Percentiles rank a stretch among this genome's conserved stretches.
These are phyloP conservation scores for Liposcelis brunnea DNA, from an alignment of 2,888 invertebrate species.

Conservation along the genomic window DNA sequence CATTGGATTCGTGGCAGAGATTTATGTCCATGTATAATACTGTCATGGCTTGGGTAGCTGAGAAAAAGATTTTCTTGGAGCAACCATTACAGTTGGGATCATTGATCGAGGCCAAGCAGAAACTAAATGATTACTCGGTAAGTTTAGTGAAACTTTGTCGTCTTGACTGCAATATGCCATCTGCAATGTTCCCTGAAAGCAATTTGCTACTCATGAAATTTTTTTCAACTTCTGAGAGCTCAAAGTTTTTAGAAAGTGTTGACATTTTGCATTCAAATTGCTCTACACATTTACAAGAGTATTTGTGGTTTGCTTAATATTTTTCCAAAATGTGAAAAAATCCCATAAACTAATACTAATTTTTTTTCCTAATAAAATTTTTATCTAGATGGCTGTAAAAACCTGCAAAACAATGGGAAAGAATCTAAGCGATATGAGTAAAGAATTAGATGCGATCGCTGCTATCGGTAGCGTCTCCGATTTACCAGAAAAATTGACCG, in stretches of 20 bases:
- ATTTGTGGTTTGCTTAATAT: not conserved
- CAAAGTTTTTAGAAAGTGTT: too few relatives aligned
- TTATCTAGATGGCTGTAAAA: slow-evolving; percentile 56
- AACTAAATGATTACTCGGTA: slow-evolving; percentile 74
- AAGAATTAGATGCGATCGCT: slow-evolving; percentile 69
- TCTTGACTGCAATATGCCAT: not conserved
- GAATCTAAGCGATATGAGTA: slow-evolving; percentile 80
- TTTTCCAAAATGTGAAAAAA: not conserved
- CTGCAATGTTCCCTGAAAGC: too few relatives aligned
- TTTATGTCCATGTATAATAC: slow-evolving; percentile 68
- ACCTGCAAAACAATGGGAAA: slow-evolving; percentile 76
- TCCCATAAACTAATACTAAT: not conserved
- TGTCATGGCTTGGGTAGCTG: slow-evolving; percentile 68
- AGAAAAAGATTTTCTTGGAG: slow-evolving; percentile 60
- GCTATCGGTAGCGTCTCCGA: slow-evolving; percentile 71
- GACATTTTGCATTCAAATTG: too few relatives aligned
- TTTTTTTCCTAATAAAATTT: not conserved
- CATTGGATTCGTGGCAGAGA: slow-evolving; percentile 72
- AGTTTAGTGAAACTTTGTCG: too few relatives aligned
- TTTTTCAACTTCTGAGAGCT: too few relatives aligned
- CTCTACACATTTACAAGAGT: too few relatives aligned
- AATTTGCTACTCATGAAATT: too few relatives aligned
- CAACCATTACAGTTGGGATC: slow-evolving; percentile 62
- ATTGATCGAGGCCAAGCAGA: slow-evolving; percentile 65
- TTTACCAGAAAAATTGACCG: slow-evolving; percentile 66